A percentile compares a stretch with the other conserved stretches of the same genome.
Evolutionary conservation across 2,113 vertebrate species (phyloP).

Genomic region (Sapajus apella): DNA sequence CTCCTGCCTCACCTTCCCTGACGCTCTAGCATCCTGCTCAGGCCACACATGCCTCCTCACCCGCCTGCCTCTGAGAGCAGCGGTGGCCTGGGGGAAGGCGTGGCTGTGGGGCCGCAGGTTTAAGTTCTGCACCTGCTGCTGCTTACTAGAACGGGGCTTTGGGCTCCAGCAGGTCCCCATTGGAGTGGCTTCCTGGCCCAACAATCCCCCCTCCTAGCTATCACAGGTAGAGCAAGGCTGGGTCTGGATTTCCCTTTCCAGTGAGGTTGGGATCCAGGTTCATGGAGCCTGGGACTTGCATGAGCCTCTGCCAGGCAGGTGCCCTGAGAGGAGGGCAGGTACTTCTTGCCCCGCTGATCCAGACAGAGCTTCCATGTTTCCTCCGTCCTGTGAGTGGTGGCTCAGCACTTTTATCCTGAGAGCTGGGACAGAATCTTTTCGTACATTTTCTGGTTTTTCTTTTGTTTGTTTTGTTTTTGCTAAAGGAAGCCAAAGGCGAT

Average conservation of each 20-base stretch:
- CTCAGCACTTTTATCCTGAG: neutral
- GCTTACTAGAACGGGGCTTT: neutral
- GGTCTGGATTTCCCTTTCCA: neutral
- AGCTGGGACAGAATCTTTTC: neutral
- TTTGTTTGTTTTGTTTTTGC: neutral
- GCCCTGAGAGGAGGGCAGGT: neutral
- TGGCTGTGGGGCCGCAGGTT: neutral
- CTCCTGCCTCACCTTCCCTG: neutral
- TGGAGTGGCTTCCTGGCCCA: neutral
- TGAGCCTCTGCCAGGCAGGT: neutral
- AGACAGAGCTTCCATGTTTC: neutral
- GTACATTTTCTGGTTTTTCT: neutral
- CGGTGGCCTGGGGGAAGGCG: neutral
- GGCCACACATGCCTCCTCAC: neutral
- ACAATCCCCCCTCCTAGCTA: neutral
- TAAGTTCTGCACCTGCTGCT: neutral
- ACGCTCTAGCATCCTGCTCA: neutral
- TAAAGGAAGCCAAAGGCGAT: neutral
- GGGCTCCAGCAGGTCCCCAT: neutral
- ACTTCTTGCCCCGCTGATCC: too few relatives aligned
- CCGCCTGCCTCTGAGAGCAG: neutral
- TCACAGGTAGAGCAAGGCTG: neutral
- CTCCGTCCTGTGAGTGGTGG: neutral
- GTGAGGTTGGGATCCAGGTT: neutral
- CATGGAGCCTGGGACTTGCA: neutral